Conservation (phyloP, 1,140 invertebrate genomes). For the Elymnias hypermnestra region DNA sequence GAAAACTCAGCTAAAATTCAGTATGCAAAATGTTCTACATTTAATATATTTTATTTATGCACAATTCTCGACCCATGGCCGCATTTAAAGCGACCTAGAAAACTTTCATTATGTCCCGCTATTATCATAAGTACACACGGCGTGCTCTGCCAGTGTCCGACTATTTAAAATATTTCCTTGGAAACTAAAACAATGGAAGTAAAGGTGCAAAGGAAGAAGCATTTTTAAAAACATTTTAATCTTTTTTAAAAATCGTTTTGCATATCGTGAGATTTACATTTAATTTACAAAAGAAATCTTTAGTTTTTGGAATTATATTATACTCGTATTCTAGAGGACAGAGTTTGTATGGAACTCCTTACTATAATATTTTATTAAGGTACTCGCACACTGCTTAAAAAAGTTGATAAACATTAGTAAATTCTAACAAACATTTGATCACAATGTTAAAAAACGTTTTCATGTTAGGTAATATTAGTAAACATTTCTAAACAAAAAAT, state of each 20-base stretch:
- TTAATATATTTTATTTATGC: constrained; percentile 7
- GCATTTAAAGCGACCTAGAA: constrained; percentile 4
- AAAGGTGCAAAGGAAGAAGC: neutral
- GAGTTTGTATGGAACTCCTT: too few species aligned
- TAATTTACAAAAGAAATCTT: too few species aligned
- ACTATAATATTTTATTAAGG: too few species aligned
- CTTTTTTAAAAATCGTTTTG: neutral
- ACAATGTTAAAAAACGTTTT: too few species aligned
- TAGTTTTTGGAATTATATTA: too few species aligned
- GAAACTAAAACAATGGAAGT: neutral
- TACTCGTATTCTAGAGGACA: too few species aligned
- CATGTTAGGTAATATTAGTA: too few species aligned
- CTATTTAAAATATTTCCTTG: constrained; percentile 5
- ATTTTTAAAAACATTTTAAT: neutral
- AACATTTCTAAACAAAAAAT: too few species aligned
- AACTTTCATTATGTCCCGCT: constrained; percentile 5
- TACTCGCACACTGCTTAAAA: too few species aligned
- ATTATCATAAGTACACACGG: constrained; percentile 6
- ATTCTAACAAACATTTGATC: too few species aligned
- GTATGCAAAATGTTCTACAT: neutral
- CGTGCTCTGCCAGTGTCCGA: neutral
- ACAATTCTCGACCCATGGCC: constrained; percentile 1
- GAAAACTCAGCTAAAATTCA: neutral
- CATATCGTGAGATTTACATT: neutral
- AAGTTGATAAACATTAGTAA: too few species aligned